Conservation (phyloP, 2,113 vertebrate genomes). For the Scatophagus argus region DNA sequence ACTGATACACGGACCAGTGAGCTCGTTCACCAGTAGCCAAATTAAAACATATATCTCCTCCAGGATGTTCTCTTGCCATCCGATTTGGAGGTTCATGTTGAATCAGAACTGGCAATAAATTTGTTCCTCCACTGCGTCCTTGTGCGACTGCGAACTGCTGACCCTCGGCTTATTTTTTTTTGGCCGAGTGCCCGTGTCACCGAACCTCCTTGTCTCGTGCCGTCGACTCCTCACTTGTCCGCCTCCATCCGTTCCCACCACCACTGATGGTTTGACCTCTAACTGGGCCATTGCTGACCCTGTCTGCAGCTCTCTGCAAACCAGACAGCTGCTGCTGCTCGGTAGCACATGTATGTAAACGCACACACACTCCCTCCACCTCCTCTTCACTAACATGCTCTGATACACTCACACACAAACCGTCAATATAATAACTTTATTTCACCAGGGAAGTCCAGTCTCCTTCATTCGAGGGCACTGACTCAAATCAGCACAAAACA, state of each 20-base stretch:
- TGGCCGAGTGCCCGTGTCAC: conserved; percentile 15
- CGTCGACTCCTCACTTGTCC: conserved; percentile 22
- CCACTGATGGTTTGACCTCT: conserved; percentile 35
- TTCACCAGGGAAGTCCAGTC: neutral
- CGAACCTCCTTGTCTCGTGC: neutral
- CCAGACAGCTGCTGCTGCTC: conserved; percentile 29
- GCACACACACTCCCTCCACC: neutral
- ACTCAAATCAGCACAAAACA: neutral
- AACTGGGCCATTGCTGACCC: conserved; percentile 2
- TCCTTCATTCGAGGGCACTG: neutral
- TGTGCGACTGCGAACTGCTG: conserved; percentile 46
- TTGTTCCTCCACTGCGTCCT: conserved; percentile 27
- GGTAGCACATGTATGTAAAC: neutral
- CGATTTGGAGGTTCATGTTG: neutral
- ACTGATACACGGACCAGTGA: neutral
- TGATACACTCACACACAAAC: neutral
- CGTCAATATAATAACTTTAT: neutral
- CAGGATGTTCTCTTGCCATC: neutral
- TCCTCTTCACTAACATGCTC: neutral
- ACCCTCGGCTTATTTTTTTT: conserved; percentile 30
- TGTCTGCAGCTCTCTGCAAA: conserved; percentile 12
- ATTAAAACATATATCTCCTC: neutral
- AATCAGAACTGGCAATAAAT: conserved; percentile 18
- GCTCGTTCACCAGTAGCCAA: too few relatives aligned
- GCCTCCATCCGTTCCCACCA: conserved; percentile 7